A percentile compares a stretch with the other conserved stretches of the same genome.
Evolutionary conservation across 2,888 invertebrate genomes (phyloP).

Genomic region (Laspeyria flexula): DNA sequence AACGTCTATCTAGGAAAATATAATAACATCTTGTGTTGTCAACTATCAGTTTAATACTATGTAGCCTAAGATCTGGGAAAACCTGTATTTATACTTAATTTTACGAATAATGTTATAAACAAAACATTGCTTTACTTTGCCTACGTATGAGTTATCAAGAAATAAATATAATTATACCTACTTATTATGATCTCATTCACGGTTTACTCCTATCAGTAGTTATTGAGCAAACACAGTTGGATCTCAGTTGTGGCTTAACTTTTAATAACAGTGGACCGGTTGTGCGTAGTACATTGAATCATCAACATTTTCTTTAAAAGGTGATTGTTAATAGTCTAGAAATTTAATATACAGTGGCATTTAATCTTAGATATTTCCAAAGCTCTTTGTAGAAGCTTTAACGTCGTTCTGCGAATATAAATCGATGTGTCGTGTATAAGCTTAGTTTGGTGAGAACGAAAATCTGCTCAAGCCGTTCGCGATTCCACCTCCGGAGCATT

Average conservation of each 20-base stretch:
- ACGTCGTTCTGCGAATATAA: slow-evolving; percentile 45
- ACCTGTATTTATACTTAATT: neutral
- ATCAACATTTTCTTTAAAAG: slow-evolving; percentile 6
- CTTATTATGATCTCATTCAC: slow-evolving; percentile 64
- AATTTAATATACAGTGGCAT: slow-evolving; percentile 18
- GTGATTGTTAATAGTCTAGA: slow-evolving; percentile 19
- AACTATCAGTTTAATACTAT: too few relatives aligned
- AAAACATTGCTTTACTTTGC: neutral
- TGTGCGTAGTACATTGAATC: slow-evolving; percentile 23
- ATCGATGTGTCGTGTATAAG: slow-evolving; percentile 53
- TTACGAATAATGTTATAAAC: neutral
- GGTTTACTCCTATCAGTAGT: slow-evolving; percentile 47
- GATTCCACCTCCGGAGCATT: slow-evolving; percentile 59
- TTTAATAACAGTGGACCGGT: slow-evolving; percentile 33
- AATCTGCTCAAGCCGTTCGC: slow-evolving; percentile 63
- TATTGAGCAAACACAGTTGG: slow-evolving; percentile 27
- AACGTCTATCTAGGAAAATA: too few relatives aligned
- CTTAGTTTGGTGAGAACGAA: slow-evolving; percentile 52
- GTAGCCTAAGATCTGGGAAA: neutral
- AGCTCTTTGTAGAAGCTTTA: slow-evolving; percentile 29
- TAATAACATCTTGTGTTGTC: too few relatives aligned
- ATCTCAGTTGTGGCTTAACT: slow-evolving; percentile 39
- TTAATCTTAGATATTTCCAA: slow-evolving; percentile 18
- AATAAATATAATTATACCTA: slow-evolving; percentile 4
- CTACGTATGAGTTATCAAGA: slow-evolving; percentile 14